These are phyloP conservation scores for Anarsia innoxiella DNA, from an alignment of 2,888 invertebrate genomes.

Conservation along the genomic window DNA sequence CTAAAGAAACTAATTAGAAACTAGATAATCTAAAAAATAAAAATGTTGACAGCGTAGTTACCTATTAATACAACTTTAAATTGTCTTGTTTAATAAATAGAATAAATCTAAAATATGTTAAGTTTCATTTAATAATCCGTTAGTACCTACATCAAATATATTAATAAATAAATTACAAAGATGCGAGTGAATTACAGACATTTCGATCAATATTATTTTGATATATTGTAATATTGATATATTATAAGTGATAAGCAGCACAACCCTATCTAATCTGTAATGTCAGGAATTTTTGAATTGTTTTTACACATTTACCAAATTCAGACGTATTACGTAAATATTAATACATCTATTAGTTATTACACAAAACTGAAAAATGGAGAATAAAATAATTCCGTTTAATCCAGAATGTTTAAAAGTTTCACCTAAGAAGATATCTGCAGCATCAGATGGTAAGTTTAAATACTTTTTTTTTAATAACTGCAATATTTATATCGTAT, in stretches of 20 bases:
- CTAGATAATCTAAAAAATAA: no score
- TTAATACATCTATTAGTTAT: slow-evolving; percentile 12
- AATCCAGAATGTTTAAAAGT: slow-evolving; percentile 32
- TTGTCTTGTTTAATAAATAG: no score
- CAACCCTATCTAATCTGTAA: slow-evolving; percentile 48
- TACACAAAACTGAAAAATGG: slow-evolving; percentile 40
- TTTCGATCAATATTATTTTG: background rate
- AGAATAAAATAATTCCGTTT: slow-evolving; percentile 37
- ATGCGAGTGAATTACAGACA: background rate
- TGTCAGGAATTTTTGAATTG: slow-evolving; percentile 36
- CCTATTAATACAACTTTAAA: no score
- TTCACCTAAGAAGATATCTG: slow-evolving; percentile 32
- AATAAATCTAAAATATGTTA: no score
- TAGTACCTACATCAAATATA: background rate
- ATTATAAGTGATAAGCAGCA: slow-evolving; percentile 33
- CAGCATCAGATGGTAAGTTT: slow-evolving; percentile 46
- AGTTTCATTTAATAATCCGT: no score
- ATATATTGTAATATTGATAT: background rate
- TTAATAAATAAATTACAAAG: background rate
- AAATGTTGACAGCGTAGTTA: no score
- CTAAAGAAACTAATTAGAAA: no score
- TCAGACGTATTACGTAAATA: slow-evolving; percentile 27
- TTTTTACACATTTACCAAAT: slow-evolving; percentile 33
- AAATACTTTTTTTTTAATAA: no score
- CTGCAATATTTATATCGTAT: no score